Conservation (phyloP, 1,140 invertebrate species). For the Drosophila kohkoa region DNA sequence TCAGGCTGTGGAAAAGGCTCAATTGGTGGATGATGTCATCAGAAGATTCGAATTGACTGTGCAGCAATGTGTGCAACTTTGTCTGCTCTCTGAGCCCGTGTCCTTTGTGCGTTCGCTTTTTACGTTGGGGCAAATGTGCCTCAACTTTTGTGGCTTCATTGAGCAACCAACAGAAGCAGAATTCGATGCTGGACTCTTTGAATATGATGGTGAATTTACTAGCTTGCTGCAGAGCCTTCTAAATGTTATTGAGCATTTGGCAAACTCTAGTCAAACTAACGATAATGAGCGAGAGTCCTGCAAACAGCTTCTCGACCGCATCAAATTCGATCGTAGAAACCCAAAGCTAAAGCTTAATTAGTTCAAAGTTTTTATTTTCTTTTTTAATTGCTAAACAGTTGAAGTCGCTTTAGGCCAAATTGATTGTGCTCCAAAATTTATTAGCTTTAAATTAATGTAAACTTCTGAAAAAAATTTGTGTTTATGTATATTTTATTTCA, state of each 20-base stretch:
- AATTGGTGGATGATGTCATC: constrained; percentile 50
- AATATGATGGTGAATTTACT: constrained; percentile 54
- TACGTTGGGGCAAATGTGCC: constrained; percentile 60
- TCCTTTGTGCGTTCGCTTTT: constrained; percentile 53
- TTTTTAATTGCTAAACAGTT: background rate
- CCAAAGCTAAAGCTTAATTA: background rate
- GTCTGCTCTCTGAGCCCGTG: constrained; percentile 35
- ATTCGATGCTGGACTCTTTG: constrained; percentile 6
- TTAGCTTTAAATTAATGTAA: too few relatives aligned
- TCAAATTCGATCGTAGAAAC: constrained; percentile 17
- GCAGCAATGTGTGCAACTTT: constrained; percentile 31
- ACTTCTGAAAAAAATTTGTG: too few relatives aligned
- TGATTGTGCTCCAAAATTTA: constrained; percentile 4
- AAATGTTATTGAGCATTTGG: constrained; percentile 47
- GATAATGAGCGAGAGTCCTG: constrained; percentile 36
- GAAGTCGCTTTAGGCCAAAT: background rate
- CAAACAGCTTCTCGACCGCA: constrained; percentile 48
- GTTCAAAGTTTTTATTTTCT: background rate
- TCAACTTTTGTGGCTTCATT: constrained; percentile 54
- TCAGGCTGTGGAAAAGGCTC: constrained; percentile 3
- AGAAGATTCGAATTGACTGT: constrained; percentile 38
- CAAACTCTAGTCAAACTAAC: background rate
- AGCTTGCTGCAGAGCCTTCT: constrained; percentile 43
- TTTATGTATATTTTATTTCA: too few relatives aligned
- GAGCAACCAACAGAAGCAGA: background rate